A percentile compares a stretch with the other conserved stretches of the same genome.
These are phyloP conservation scores for Ispidina lecontei DNA, from an alignment of 2,797 vertebrate species.

Conservation along the genomic window DNA sequence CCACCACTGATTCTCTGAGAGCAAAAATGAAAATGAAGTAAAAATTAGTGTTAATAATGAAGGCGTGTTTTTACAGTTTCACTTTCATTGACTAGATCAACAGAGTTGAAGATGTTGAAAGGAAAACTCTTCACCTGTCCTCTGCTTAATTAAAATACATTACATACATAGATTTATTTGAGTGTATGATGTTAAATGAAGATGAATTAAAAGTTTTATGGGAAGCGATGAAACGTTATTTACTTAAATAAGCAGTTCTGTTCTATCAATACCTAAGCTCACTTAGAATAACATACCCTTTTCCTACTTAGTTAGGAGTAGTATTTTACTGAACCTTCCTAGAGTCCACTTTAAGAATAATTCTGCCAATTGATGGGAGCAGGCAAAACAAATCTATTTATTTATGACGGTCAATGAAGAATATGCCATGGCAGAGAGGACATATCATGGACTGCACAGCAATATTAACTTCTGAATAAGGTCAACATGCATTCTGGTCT, in stretches of 20 bases:
- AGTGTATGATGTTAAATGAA: conserved; percentile 67
- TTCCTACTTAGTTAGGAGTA: neutral
- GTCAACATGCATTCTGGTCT: neutral
- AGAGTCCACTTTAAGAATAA: neutral
- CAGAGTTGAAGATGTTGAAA: conserved; percentile 56
- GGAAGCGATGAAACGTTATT: conserved; percentile 35
- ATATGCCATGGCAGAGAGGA: neutral
- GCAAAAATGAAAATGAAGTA: conserved; percentile 14
- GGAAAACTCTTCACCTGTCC: conserved; percentile 55
- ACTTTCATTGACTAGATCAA: conserved; percentile 53
- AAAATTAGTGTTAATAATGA: conserved; percentile 61
- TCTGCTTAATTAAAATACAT: conserved; percentile 70
- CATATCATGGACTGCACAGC: accelerated
- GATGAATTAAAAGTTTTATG: conserved; percentile 68
- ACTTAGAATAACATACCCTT: neutral
- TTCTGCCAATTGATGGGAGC: neutral
- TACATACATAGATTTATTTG: conserved; percentile 60
- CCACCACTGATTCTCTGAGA: neutral
- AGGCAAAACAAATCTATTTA: neutral
- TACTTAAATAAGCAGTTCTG: conserved; percentile 55
- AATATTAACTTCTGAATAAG: neutral
- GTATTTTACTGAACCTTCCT: neutral
- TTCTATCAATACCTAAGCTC: conserved; percentile 38
- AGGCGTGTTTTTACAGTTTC: conserved; percentile 43
- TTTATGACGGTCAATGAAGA: neutral